These are phyloP conservation scores for Grus americana DNA, from an alignment of 2,113 vertebrate genomes.

Conservation along the genomic window DNA sequence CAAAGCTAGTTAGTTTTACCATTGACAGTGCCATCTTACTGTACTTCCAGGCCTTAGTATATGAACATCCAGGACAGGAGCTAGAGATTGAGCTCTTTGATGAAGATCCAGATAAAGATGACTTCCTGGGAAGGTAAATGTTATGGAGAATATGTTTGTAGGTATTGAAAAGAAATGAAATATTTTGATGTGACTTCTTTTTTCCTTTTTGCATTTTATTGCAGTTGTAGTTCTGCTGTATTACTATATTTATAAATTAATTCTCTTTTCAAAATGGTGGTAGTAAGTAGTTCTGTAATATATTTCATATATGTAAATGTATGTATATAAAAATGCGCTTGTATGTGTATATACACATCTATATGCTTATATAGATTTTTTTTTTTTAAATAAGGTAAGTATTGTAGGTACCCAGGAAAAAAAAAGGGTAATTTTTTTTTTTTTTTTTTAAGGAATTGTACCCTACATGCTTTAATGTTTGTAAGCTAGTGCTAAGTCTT, in stretches of 20 bases:
- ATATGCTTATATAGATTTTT: no score
- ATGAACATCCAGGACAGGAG: conserved; percentile 81
- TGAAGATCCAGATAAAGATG: conserved; percentile 95
- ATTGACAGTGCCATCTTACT: not conserved
- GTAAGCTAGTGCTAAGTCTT: not conserved
- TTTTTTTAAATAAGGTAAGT: not conserved
- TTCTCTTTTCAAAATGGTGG: not conserved
- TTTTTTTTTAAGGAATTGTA: not conserved
- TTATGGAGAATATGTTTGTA: not conserved
- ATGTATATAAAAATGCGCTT: not conserved
- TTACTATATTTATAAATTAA: not conserved
- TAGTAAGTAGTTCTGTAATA: not conserved
- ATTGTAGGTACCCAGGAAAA: not conserved
- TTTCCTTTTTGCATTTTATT: not conserved
- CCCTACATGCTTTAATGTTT: not conserved
- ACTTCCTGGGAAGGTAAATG: conserved; percentile 91
- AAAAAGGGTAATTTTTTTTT: not conserved
- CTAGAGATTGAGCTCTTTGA: conserved; percentile 92
- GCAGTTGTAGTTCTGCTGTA: not conserved
- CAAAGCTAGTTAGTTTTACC: not conserved
- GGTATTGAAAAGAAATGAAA: not conserved
- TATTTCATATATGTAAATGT: not conserved
- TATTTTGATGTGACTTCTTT: not conserved
- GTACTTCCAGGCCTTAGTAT: conserved; percentile 80
- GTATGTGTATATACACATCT: not conserved